Base-by-base conservation (phyloP, 1,140 invertebrate genomes). In the Ostrea edulis region DNA sequence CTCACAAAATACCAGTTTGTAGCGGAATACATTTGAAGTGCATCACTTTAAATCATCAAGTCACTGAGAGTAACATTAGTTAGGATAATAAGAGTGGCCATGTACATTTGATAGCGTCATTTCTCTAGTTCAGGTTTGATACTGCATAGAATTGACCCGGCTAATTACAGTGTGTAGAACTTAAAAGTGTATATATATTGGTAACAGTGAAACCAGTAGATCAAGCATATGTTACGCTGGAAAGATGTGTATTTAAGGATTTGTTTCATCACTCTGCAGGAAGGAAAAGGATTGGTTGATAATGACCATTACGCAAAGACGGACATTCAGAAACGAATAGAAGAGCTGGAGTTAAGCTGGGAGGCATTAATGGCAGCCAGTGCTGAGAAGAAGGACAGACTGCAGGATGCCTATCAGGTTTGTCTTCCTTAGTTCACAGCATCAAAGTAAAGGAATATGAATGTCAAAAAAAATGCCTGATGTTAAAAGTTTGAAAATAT, bases 261-360 rank as follows among this genome's bases (percentile, higher is more conserved):
- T 29, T 77, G 12, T 81, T 81, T 81, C 9, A 52, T 83, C 52
- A 12, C n/a, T 54, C 4, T 83, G 14, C 83, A 94, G 93, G 94
- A 94, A 85, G 98, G 98, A 9, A 97, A 98, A 92, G 96, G 96
- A 58, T 96, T 99, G 7, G 97, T 98, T 20, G 96, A 97, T 51
- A 96, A 96, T 35, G 96, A 97, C 96, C 91, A 98, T 96, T 95
- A 98, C 97, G 91, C 97, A 96, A 91, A 95, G 97, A 92, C 97
- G 97, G 90, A 97, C 97, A 84, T 96, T 96, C 87, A 95, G 88
- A 96, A 97, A 2, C 96, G 98, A n/a, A 97, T 98, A 93, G 97
- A 97, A 88, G 98, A 99, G 95, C 97, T 99, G 81, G 97, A 97
- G 51, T 96, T 97, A 0, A 95, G 99, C 9, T 99, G 99, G 99